A percentile compares a stretch with the other conserved stretches of the same genome.
These are phyloP conservation scores for Conus ventricosus DNA, from an alignment of 1,140 invertebrate genomes.

Conservation along the genomic window DNA sequence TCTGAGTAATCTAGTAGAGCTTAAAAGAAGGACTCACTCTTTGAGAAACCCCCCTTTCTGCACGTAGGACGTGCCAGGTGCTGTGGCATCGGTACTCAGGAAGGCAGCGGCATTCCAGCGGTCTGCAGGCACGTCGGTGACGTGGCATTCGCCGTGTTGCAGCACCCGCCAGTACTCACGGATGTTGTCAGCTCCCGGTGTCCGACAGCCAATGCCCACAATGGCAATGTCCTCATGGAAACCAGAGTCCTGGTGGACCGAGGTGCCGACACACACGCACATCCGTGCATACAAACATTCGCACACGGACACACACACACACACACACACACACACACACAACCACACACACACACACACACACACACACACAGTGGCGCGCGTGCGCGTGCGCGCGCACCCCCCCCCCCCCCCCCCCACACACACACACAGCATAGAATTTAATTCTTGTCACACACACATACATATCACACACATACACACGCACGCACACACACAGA, in stretches of 20 bases:
- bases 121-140: slow-evolving; percentile 39
- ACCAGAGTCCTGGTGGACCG: not conserved
- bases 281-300: not conserved
- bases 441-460: not conserved
- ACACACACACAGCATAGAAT: not conserved
- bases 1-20: not conserved
- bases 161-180: slow-evolving; percentile 46
- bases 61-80: slow-evolving; percentile 41
- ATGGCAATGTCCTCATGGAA: slow-evolving; percentile 40
- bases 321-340: too few species aligned
- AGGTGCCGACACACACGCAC: not conserved
- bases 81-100: slow-evolving; percentile 41
- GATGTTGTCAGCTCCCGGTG: slow-evolving; percentile 48
- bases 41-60: slow-evolving; percentile 27
- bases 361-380: slow-evolving; percentile 7
- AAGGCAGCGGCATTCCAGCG: slow-evolving; percentile 52
- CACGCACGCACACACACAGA: too few species aligned
- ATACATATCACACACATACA: too few species aligned
- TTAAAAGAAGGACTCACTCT: slow-evolving; percentile 18
- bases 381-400: too few species aligned
- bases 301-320: not conserved
- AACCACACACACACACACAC: not conserved
- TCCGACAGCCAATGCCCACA: slow-evolving; percentile 49
- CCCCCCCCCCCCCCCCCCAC: too few species aligned
- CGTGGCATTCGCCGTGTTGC: slow-evolving; percentile 44